Percentiles rank a stretch among this genome's conserved stretches.
These are phyloP conservation scores for Chaenogobius annularis DNA, from an alignment of 2,113 vertebrate species.

Conservation along the genomic window DNA sequence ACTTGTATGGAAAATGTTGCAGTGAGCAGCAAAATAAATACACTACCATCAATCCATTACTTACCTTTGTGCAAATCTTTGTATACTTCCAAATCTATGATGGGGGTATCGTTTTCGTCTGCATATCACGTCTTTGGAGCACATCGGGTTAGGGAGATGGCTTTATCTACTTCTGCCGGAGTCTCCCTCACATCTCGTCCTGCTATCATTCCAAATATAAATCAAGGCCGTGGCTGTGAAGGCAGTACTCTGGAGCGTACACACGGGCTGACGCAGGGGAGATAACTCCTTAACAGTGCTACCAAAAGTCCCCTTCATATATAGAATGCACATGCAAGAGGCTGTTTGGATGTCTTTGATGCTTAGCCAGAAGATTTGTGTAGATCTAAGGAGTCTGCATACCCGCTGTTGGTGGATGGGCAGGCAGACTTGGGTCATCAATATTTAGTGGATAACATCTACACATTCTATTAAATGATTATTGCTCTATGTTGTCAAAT, in stretches of 20 bases:
- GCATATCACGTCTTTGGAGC: background rate
- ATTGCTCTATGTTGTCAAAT: no score
- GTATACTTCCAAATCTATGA: background rate
- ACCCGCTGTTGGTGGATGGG: no score
- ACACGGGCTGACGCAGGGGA: slow-evolving; percentile 1
- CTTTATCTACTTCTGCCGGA: slow-evolving; percentile 5
- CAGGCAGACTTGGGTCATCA: no score
- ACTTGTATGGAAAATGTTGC: slow-evolving; percentile 53
- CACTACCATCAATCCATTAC: slow-evolving; percentile 44
- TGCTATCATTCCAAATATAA: slow-evolving; percentile 24
- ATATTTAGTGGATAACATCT: no score
- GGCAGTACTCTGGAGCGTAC: slow-evolving; percentile 4
- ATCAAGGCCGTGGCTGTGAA: slow-evolving; percentile 32
- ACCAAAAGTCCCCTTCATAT: background rate
- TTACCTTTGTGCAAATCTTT: slow-evolving; percentile 23
- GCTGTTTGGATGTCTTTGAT: background rate
- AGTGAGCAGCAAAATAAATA: slow-evolving; percentile 57
- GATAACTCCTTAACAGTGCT: slow-evolving; percentile 4
- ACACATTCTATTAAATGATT: no score
- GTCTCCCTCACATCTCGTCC: slow-evolving; percentile 18
- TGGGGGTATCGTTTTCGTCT: slow-evolving; percentile 4
- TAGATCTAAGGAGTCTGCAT: background rate
- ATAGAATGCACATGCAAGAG: background rate
- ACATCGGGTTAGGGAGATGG: slow-evolving; percentile 28
- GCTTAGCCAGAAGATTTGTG: background rate